These are phyloP conservation scores for Melanerpes formicivorus DNA, from an alignment of 2,113 vertebrate species.

Conservation along the genomic window DNA sequence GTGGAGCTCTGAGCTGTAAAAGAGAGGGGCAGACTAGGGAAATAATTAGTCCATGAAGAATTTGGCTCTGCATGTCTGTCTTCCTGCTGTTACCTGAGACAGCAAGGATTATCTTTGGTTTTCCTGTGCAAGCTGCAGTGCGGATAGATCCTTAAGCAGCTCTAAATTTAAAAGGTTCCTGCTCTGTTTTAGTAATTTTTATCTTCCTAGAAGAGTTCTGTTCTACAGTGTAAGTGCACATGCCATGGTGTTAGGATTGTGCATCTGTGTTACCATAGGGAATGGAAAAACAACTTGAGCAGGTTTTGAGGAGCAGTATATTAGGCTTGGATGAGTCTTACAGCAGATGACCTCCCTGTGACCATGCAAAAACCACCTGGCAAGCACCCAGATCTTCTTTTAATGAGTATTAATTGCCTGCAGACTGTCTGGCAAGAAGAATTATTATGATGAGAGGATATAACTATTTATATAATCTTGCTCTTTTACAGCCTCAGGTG, in stretches of 20 bases:
- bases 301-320: background rate
- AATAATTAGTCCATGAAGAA: background rate
- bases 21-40: background rate
- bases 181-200: background rate
- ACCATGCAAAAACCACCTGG: background rate
- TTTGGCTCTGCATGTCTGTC: background rate
- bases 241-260: background rate
- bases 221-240: background rate
- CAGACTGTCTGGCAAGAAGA: background rate
- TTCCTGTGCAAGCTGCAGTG: background rate
- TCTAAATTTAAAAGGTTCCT: background rate
- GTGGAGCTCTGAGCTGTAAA: background rate
- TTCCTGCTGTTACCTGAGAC: background rate
- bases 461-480: background rate
- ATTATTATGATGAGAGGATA: background rate
- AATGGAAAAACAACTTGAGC: background rate
- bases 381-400: background rate
- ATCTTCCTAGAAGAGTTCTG: background rate
- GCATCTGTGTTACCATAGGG: background rate
- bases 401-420: background rate
- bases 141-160: background rate
- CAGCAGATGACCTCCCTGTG: background rate
- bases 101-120: background rate
- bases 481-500: background rate
- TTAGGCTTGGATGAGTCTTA: background rate